Base-by-base conservation (phyloP, 2,888 invertebrate species). In the Tiliacea citrago region DNA sequence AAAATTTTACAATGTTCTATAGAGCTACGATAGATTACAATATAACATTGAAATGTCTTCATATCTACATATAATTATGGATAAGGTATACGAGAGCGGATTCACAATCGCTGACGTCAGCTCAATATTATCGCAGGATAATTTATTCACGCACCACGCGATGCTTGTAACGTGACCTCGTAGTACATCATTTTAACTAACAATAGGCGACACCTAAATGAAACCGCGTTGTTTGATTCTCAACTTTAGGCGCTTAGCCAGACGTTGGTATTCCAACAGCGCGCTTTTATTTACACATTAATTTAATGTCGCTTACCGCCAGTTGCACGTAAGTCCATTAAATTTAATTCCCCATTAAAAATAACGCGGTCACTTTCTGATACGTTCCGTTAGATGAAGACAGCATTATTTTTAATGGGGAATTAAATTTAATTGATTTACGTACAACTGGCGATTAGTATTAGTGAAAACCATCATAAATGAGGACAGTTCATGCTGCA, bases 131-230 rank as follows among this genome's bases (percentile, higher is more conserved):
- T 58, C 21, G 35, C n/a, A 4, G 45, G 24, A 60, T 47, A 13
- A 72, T 72, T 60, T 58, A 51, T 75, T 68, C 8, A 79, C 47
- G 39, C 73, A 9, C 8, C 29, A 29, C 39, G 13, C 53, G 39
- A 60, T 78, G 18, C 45, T 10, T n/a, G 49, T 5, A 71, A 78
- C 51, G 45, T 75, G 78, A 47, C 51, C 9, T 42, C 24, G 13
- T 65, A 65, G 13, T 47, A 13, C 29, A 21, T 9, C 29, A 29
- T 5, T 29, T 45, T 63, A 39, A 39, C 39, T 24, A 62, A 45
- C 3, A 45, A 18, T 62, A 24, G n/a, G 2, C 8, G 18, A 18
- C 4, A 24, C 18, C 0, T 18, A 62, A n/a, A 62, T 16, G 8
- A 62, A 45, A 47, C 24, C 13, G 21, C 13, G 13, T 21, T 13